Evolutionary conservation across 2,113 vertebrate species (phyloP).

Genomic region (Labeo catla): DNA sequence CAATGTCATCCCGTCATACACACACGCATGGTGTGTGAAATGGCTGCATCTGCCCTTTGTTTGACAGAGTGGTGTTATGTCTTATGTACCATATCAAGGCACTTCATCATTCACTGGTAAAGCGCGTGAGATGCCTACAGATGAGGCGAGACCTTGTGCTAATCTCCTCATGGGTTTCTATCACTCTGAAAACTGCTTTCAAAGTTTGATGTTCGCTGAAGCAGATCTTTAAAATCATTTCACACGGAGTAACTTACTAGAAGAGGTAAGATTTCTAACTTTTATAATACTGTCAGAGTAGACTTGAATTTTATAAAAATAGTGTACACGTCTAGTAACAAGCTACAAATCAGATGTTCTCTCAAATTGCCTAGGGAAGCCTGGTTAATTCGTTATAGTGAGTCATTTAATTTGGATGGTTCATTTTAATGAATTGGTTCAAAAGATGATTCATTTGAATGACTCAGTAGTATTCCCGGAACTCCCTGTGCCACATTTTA

Average conservation of each 20-base stretch:
- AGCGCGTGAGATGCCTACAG: not conserved
- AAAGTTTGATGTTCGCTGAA: conserved; percentile 10
- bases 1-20: not conserved
- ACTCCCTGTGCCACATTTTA: not conserved
- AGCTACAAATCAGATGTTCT: not conserved
- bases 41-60: not conserved
- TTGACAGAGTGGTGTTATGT: conserved; percentile 12
- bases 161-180: not conserved
- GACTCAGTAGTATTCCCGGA: not conserved
- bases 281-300: not conserved
- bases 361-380: not conserved
- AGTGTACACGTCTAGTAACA: not conserved
- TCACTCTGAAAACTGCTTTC: not conserved
- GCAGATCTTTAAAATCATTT: not conserved
- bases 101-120: conserved; percentile 31
- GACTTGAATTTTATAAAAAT: not conserved
- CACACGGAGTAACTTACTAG: not conserved
- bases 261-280: not conserved
- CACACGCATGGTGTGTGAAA: not conserved
- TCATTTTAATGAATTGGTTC: not conserved
- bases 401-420: not conserved
- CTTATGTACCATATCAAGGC: conserved; percentile 11
- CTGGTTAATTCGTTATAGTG: not conserved
- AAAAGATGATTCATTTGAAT: conserved; percentile 4
- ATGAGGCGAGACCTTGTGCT: not conserved